A percentile compares a stretch with the other conserved stretches of the same genome.
Conservation (phyloP, 2,888 invertebrate species). For the Pterobdella sp. region DNA sequence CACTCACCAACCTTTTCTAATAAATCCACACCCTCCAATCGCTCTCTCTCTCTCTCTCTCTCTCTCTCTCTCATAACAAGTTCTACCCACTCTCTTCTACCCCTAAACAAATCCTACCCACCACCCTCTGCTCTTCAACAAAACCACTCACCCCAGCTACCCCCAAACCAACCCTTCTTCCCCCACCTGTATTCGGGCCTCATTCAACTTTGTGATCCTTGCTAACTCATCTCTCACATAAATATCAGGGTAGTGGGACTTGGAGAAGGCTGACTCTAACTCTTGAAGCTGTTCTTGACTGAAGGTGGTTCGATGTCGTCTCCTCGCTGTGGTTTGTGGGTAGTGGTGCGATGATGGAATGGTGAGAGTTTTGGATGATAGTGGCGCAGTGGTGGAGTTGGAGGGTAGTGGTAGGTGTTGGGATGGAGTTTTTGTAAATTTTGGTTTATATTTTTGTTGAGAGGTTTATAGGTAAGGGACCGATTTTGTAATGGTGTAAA, state of each 20-base stretch:
- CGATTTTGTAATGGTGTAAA: too few species aligned
- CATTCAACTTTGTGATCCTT: constrained; percentile 95
- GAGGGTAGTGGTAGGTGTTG: neutral
- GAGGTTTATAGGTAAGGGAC: neutral
- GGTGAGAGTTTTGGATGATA: constrained; percentile 71
- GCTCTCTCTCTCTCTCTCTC: neutral
- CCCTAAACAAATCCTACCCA: constrained; percentile 6
- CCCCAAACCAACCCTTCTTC: neutral
- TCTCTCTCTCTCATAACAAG: neutral
- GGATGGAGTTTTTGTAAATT: neutral
- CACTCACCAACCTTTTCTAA: neutral
- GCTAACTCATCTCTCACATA: constrained; percentile 98
- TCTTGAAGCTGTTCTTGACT: constrained; percentile 82
- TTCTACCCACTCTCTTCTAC: neutral
- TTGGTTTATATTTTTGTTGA: neutral
- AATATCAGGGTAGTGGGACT: constrained; percentile 99
- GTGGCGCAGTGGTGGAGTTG: neutral
- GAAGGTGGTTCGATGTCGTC: constrained; percentile 94
- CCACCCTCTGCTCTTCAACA: neutral
- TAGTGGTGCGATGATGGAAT: constrained; percentile 70
- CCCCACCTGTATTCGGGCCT: constrained; percentile 93
- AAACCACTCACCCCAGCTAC: neutral
- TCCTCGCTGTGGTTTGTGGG: constrained; percentile 81
- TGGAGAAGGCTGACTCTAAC: constrained; percentile 95
- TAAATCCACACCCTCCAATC: neutral